Evolutionary conservation across 2,888 invertebrate genomes (phyloP), one percentile per base, ranked within the genome.

Genomic region (Patella ulyssiponensis): DNA sequence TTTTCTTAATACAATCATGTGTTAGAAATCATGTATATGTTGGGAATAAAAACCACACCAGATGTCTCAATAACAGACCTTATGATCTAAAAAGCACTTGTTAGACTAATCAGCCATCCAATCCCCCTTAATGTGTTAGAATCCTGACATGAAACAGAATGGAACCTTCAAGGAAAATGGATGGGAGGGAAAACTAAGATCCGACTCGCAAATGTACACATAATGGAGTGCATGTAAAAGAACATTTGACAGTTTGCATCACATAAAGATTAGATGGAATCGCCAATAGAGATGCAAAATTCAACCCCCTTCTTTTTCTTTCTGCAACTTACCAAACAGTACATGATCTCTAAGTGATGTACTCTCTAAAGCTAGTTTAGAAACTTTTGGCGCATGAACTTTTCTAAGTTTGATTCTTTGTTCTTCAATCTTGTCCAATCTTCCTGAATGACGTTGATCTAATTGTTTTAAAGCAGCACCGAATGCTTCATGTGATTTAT

Each of bases 281-380:
- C 14, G 27, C 27, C 51, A 11, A 3, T 51, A 71, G 4, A 7
- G n/a, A 73, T 73, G 54, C 15, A 54, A 11, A 23, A 54, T 56
- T 54, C 14, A 12, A 73, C 54, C 20, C 52, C 9, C 27, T 4
- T 52, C 14, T 74, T n/a, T 52, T n/a, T n/a, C 33, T 15, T 51
- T 15, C 20, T 33, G n/a, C 20, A 23, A 83, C 88, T 83, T 86
- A 79, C 96, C 96, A 90, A 94, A 94, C 85, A 95, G 93, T 0
- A 96, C 94, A 77, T 95, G 93, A 90, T 97, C 96, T 82, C 95
- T 95, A 90, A 96, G 94, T 0, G 96, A 96, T 0, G 95, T 96
- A 81, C 96, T 95, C 89, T 97, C 96, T 51, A 97, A 92, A 2
- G 96, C 95, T 15, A 96, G 92, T 69, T 95, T 94, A 1, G 97